These are phyloP conservation scores for Heliconius hewitsoni DNA, from an alignment of 1,140 invertebrate genomes.

Conservation along the genomic window DNA sequence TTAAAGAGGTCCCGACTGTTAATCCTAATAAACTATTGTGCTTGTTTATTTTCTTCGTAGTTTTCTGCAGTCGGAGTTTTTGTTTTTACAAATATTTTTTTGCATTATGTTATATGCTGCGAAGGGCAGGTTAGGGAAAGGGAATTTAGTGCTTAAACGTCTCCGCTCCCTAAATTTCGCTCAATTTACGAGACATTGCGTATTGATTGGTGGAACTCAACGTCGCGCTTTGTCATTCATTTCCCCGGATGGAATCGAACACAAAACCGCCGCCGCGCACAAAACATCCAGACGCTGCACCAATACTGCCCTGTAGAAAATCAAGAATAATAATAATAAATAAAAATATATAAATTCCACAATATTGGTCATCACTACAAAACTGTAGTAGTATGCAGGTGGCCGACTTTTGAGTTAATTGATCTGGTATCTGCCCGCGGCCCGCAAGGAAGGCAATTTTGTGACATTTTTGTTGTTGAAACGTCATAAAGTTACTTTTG, in stretches of 20 bases:
- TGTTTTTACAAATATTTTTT: too few relatives aligned
- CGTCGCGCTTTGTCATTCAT: background rate
- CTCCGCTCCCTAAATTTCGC: background rate
- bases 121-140: too few relatives aligned
- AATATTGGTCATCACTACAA: background rate
- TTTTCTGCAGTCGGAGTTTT: too few relatives aligned
- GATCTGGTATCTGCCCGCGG: slow-evolving; percentile 31
- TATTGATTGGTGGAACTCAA: background rate
- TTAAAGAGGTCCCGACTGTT: too few relatives aligned
- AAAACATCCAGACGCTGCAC: background rate
- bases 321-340: background rate
- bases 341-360: background rate
- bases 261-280: too few relatives aligned
- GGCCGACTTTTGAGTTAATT: slow-evolving; percentile 35
- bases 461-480: slow-evolving; percentile 19
- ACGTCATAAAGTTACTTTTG: background rate
- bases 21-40: too few relatives aligned
- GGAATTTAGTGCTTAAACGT: background rate
- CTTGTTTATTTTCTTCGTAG: too few relatives aligned
- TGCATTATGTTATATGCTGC: too few relatives aligned
- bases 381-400: slow-evolving; percentile 19
- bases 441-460: slow-evolving; percentile 34
- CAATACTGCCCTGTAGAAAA: background rate
- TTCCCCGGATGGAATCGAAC: too few relatives aligned
- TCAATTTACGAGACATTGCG: too few relatives aligned